A percentile compares a stretch with the other conserved stretches of the same genome.
phyloP scores from a whole-genome alignment of 2,113 vertebrate species.

The Aleadryas rufinucha region DNA sequence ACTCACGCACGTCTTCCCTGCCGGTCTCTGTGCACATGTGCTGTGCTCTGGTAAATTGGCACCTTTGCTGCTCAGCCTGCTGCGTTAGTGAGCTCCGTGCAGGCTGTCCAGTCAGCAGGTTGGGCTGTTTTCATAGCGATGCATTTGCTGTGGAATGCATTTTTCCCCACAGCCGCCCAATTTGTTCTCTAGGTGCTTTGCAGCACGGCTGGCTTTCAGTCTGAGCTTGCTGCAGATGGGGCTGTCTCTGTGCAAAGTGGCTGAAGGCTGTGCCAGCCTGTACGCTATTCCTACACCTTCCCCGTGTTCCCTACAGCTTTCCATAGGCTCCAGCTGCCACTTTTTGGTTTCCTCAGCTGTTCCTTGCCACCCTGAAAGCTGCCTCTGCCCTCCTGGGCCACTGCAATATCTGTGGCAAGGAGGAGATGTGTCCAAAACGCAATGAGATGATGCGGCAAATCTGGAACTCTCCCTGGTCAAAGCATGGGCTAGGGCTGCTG shows the following conservation, averaged over 20 bases:
- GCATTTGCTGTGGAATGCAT: neutral
- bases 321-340: neutral
- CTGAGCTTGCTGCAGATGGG: neutral
- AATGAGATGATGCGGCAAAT: constrained; percentile 39
- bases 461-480: constrained; percentile 14
- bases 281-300: neutral
- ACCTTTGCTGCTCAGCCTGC: neutral
- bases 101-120: neutral
- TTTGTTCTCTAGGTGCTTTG: neutral
- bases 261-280: neutral
- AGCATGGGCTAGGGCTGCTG: neutral
- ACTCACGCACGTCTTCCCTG: rapidly evolving
- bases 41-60: neutral
- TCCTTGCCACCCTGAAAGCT: neutral
- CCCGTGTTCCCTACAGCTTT: neutral
- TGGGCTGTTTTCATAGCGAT: neutral
- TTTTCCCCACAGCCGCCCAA: neutral
- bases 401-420: neutral
- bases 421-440: neutral
- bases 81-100: neutral
- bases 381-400: neutral
- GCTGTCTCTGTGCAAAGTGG: neutral
- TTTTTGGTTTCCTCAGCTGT: neutral
- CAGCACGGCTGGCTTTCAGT: neutral
- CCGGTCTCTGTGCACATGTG: rapidly evolving